phyloP scores from a whole-genome alignment of 2,888 invertebrate genomes.

The Thyatira batis region DNA sequence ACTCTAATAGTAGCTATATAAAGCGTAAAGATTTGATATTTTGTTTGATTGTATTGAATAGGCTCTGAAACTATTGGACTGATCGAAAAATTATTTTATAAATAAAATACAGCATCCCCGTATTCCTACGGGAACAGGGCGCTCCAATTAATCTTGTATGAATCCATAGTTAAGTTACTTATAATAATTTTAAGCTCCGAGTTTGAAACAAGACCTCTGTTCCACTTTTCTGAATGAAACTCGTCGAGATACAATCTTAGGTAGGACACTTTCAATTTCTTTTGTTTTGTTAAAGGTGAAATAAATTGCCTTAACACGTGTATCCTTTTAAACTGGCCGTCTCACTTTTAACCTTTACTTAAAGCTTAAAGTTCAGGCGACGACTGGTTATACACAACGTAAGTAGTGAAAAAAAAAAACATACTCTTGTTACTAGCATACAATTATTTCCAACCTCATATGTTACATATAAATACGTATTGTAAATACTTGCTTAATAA shows the following conservation, averaged over 20 bases:
- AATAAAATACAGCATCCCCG: too few relatives aligned
- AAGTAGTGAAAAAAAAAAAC: not conserved
- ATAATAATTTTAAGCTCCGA: too few relatives aligned
- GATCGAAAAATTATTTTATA: too few relatives aligned
- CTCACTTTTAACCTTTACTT: conserved; percentile 2
- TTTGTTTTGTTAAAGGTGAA: conserved; percentile 5
- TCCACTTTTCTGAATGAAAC: not conserved
- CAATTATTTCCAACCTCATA: not conserved
- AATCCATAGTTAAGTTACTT: too few relatives aligned
- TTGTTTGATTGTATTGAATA: too few relatives aligned
- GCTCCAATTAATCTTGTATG: too few relatives aligned
- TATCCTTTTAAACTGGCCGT: not conserved
- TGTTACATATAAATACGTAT: too few relatives aligned
- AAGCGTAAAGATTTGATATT: too few relatives aligned
- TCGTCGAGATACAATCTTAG: not conserved
- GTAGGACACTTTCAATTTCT: conserved; percentile 2
- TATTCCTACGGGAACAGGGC: too few relatives aligned
- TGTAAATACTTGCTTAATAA: not conserved
- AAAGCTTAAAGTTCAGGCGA: not conserved
- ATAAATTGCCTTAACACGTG: not conserved
- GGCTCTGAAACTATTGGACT: too few relatives aligned
- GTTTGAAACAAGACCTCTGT: not conserved
- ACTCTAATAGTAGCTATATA: too few relatives aligned
- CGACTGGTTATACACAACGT: not conserved
- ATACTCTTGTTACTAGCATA: not conserved